These are phyloP conservation scores for Astreopora myriophthalma DNA, from an alignment of 64 coral and sea anemone species.

Conservation along the genomic window DNA sequence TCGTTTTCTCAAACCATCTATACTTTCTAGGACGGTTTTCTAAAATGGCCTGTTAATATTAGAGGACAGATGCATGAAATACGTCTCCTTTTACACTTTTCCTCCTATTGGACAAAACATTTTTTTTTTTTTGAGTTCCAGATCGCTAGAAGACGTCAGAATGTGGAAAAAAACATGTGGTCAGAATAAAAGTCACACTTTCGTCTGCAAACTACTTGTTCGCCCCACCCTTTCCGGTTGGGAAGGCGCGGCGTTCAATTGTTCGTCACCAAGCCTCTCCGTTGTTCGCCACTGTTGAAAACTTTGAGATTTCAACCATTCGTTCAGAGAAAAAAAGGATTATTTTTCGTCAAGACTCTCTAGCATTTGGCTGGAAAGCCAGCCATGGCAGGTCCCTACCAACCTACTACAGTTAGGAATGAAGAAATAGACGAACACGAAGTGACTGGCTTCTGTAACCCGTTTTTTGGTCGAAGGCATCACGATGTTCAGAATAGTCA, in stretches of 20 bases:
- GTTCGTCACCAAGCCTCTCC: slow-evolving; percentile 17
- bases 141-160: no score
- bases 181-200: no score
- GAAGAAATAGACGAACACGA: slow-evolving; percentile 52
- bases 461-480: slow-evolving; percentile 61
- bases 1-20: no score
- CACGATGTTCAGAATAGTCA: slow-evolving; percentile 17
- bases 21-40: no score
- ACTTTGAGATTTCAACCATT: background rate
- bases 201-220: background rate
- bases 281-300: background rate
- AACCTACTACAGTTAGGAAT: slow-evolving; percentile 78
- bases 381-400: slow-evolving; percentile 81
- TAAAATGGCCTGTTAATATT: no score
- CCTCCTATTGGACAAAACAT: no score
- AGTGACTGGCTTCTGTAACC: slow-evolving; percentile 47
- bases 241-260: background rate
- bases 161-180: no score
- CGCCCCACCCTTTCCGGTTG: slow-evolving; percentile 15
- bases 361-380: background rate
- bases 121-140: no score
- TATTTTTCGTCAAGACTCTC: background rate
- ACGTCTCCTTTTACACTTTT: no score
- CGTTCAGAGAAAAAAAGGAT: background rate
- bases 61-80: no score